A percentile compares a stretch with the other conserved stretches of the same genome.
These are phyloP conservation scores for Cynopterus brachyotis DNA, from an alignment of 2,113 vertebrate genomes.

Conservation along the genomic window DNA sequence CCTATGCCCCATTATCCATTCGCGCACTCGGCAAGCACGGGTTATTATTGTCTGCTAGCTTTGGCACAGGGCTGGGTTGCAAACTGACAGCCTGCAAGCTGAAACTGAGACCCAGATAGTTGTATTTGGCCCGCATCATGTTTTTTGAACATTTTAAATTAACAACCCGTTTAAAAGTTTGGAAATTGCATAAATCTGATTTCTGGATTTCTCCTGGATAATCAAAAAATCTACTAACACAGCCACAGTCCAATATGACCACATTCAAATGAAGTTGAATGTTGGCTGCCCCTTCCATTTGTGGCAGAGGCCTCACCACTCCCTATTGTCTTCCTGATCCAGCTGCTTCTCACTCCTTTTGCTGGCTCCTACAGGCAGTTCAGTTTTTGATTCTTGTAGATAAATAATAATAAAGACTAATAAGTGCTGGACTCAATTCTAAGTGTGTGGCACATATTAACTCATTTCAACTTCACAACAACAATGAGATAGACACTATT, in stretches of 20 bases:
- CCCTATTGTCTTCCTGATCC: background rate
- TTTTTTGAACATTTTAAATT: background rate
- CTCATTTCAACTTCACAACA: background rate
- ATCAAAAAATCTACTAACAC: background rate
- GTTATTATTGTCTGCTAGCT: background rate
- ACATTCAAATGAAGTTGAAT: background rate
- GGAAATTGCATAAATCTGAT: background rate
- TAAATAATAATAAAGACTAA: background rate
- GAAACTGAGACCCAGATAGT: background rate
- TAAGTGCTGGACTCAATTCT: too few relatives aligned
- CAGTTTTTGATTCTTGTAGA: background rate
- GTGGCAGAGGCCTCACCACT: background rate
- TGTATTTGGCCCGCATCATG: background rate
- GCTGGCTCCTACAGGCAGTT: background rate
- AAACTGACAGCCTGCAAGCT: background rate
- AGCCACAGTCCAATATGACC: background rate
- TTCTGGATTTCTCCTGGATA: background rate
- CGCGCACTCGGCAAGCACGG: background rate
- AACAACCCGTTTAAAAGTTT: background rate
- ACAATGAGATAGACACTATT: background rate
- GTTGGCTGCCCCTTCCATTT: background rate
- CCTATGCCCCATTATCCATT: background rate
- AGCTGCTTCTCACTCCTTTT: background rate
- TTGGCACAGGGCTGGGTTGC: background rate
- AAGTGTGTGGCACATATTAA: background rate